Percentiles rank a stretch among this genome's conserved stretches.
phyloP scores from a whole-genome alignment of 2,797 vertebrate species.

The Merluccius polli region DNA sequence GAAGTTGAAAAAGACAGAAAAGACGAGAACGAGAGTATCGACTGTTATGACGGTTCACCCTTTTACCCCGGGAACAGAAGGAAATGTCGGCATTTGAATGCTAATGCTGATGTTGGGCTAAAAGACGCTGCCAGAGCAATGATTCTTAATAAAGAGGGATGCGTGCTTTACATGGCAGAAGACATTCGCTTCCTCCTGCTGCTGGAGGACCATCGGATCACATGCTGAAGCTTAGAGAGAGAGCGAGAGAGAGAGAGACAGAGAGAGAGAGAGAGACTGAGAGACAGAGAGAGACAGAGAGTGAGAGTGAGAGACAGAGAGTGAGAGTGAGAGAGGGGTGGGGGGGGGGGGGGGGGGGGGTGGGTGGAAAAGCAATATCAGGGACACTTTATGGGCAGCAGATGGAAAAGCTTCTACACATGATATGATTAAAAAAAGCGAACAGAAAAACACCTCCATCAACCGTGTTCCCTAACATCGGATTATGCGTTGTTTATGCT shows the following conservation, averaged over 20 bases:
- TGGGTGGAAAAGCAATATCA: constrained; percentile 13
- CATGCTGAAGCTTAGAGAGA: constrained; percentile 36
- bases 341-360: no score
- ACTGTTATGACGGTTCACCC: constrained; percentile 63
- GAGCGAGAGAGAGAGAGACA: no score
- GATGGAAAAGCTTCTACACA: constrained; percentile 47
- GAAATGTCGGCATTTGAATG: constrained; percentile 62
- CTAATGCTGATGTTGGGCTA: constrained; percentile 59
- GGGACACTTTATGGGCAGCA: constrained; percentile 41
- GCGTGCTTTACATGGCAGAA: constrained; percentile 57
- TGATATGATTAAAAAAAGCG: constrained; percentile 25
- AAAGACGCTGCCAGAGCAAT: constrained; percentile 58
- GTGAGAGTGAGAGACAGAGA: no score
- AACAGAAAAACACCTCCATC: constrained; percentile 22
- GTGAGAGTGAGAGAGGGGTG: no score
- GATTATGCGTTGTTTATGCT: constrained; percentile 55
- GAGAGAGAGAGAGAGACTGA: no score
- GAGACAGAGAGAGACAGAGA: no score
- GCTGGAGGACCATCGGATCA: constrained; percentile 49
- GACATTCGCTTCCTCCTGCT: constrained; percentile 55
- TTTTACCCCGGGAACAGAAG: constrained; percentile 62
- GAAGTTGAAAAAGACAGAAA: constrained; percentile 5
- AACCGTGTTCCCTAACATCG: constrained; percentile 44
- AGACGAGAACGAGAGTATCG: constrained; percentile 31
- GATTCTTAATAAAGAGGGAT: constrained; percentile 61